phyloP scores from a whole-genome alignment of 35 echinoderm and acorn worm genomes.

The Apostichopus parvimensis region DNA sequence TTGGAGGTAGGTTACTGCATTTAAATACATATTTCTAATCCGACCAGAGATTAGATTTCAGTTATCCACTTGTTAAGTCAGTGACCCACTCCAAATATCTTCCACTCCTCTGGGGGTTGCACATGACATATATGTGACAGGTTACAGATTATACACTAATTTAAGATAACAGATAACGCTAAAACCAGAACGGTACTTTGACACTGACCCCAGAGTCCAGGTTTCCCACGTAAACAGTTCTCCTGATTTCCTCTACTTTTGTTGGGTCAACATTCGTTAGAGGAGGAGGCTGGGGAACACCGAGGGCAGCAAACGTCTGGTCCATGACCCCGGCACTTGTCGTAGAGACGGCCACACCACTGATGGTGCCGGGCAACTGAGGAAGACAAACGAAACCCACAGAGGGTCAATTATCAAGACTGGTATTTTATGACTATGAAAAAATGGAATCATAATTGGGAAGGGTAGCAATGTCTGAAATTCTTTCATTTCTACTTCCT shows the following conservation, averaged over 20 bases:
- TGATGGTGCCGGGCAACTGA: conserved; percentile 38
- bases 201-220: conserved; percentile 88
- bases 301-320: conserved; percentile 81
- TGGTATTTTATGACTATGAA: neutral
- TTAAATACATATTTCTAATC: no score
- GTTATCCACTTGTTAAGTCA: no score
- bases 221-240: conserved; percentile 97
- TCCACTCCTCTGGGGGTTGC: no score
- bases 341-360: conserved; percentile 19
- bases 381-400: neutral
- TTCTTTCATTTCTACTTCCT: no score
- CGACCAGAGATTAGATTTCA: no score
- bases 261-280: conserved; percentile 92
- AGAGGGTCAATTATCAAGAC: neutral
- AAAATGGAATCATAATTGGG: no score
- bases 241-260: conserved; percentile 93
- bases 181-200: neutral
- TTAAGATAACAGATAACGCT: no score
- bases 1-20: no score
- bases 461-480: no score
- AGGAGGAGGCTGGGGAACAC: conserved; percentile 88
- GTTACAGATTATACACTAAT: no score
- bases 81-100: no score
- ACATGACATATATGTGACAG: no score
- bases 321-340: conserved; percentile 26